These are phyloP conservation scores for Megaptera novaeangliae DNA, from an alignment of 2,113 vertebrate species.

Conservation along the genomic window DNA sequence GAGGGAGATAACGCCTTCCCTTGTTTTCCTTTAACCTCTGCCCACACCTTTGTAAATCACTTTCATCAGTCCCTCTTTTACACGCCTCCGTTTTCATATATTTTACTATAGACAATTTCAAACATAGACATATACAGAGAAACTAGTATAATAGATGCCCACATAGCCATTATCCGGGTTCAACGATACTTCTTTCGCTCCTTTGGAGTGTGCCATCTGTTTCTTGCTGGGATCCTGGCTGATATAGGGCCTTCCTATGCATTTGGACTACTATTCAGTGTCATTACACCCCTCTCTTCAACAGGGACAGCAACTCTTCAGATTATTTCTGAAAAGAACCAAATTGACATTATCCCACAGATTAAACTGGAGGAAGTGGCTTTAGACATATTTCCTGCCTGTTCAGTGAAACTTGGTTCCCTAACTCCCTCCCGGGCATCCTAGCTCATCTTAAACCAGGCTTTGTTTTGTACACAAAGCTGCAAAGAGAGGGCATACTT, in stretches of 20 bases:
- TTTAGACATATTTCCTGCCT: background rate
- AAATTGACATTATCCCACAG: background rate
- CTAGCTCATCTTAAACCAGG: background rate
- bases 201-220: background rate
- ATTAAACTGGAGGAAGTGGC: background rate
- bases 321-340: background rate
- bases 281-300: background rate
- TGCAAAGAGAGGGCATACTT: background rate
- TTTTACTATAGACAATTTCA: background rate
- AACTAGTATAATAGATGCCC: background rate
- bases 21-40: background rate
- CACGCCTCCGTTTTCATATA: background rate
- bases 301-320: background rate
- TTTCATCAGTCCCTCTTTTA: background rate
- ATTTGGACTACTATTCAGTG: background rate
- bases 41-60: background rate
- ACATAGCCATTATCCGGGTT: background rate
- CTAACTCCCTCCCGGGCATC: background rate
- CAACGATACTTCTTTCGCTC: background rate
- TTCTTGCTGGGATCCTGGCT: background rate
- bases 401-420: background rate
- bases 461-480: background rate
- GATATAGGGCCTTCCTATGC: background rate
- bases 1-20: background rate
- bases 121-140: background rate